Conservation (phyloP, 2,888 invertebrate genomes). For the Leptarthrus brevirostris region DNA sequence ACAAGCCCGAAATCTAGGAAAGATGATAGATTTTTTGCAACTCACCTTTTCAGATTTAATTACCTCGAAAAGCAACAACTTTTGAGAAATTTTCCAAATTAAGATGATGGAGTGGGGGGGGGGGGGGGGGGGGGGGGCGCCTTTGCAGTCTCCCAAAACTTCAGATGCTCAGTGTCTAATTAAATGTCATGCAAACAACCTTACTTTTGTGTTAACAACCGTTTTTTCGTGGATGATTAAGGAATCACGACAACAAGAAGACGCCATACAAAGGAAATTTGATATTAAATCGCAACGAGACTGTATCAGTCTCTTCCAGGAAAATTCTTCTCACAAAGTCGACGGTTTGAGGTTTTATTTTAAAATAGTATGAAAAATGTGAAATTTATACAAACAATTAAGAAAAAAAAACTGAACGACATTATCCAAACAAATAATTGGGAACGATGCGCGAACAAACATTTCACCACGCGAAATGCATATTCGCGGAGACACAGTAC, state of each 20-base stretch:
- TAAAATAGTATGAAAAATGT: neutral
- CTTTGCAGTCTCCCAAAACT: too few species aligned
- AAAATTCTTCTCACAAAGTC: neutral
- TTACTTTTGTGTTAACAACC: constrained; percentile 18
- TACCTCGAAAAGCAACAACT: neutral
- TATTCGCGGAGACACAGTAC: neutral
- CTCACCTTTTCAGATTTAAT: constrained; percentile 1
- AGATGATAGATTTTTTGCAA: neutral
- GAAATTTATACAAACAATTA: neutral
- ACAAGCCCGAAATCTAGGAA: neutral
- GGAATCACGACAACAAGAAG: neutral
- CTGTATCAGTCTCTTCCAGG: neutral
- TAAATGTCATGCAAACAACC: constrained; percentile 13
- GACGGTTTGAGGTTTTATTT: neutral
- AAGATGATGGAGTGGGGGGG: too few species aligned
- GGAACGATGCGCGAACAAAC: constrained; percentile 17
- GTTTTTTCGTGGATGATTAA: neutral
- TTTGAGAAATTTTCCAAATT: neutral
- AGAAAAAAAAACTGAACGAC: neutral
- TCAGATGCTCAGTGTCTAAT: too few species aligned
- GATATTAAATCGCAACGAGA: too few species aligned
- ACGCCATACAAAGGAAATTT: neutral
- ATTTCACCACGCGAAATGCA: constrained; percentile 34
- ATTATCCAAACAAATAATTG: constrained; percentile 43
- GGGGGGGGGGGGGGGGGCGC: too few species aligned